These are phyloP conservation scores for Uloborus diversus DNA, from an alignment of 1,140 invertebrate genomes.

Conservation along the genomic window DNA sequence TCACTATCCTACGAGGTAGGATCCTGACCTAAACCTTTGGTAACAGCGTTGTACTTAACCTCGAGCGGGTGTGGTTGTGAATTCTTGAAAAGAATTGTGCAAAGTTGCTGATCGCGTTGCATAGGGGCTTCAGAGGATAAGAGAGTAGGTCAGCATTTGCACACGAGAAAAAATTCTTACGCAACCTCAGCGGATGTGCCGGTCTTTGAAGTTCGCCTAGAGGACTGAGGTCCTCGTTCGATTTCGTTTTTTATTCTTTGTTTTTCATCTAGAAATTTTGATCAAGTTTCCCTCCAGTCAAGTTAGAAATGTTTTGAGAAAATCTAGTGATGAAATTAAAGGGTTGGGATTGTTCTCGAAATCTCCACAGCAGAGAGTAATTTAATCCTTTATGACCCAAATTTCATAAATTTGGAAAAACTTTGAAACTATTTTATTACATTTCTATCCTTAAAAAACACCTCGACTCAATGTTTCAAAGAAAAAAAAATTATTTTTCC, in stretches of 20 bases:
- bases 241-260: not conserved
- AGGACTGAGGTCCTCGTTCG: not conserved
- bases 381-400: too few relatives aligned
- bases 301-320: not conserved
- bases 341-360: not conserved
- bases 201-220: not conserved
- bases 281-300: not conserved
- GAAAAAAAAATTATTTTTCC: too few relatives aligned
- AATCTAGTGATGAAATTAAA: not conserved
- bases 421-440: too few relatives aligned
- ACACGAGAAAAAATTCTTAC: slow-evolving; percentile 25
- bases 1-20: slow-evolving; percentile 13
- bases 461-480: too few relatives aligned
- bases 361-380: slow-evolving; percentile 2
- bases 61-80: slow-evolving; percentile 16
- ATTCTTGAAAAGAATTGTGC: slow-evolving; percentile 15
- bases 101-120: slow-evolving; percentile 21
- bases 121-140: slow-evolving; percentile 36
- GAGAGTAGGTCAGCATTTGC: slow-evolving; percentile 24
- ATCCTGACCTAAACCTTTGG: slow-evolving; percentile 35
- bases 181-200: not conserved
- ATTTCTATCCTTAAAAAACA: too few relatives aligned
- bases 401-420: too few relatives aligned
- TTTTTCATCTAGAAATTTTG: not conserved
- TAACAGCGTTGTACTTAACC: slow-evolving; percentile 8